Base-by-base conservation (phyloP, 2,113 vertebrate species). In the Rhineura floridana region DNA sequence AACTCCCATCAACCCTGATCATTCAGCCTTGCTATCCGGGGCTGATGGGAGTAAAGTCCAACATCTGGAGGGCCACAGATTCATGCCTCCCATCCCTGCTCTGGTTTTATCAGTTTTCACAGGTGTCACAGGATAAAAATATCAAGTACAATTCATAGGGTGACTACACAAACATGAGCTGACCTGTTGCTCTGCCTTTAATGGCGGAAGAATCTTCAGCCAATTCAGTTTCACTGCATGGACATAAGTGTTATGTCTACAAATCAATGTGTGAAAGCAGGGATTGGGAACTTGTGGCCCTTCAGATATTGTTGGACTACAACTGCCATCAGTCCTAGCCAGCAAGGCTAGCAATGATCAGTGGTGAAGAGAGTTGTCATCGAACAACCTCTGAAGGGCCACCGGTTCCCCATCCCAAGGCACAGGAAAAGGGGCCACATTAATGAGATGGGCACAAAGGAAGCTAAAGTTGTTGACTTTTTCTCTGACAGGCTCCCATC, bases 51-150 rank as follows among this genome's bases (percentile, higher is more conserved):
- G 21, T 59, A 19, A 19, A 59, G 55, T 59, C 55, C 55, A 59
- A 59, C 55, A 59, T 21, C 15, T 59, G 17, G 52, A 55, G 52
- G 55, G 55, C 17, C 55, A 59, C 19, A 59, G 55, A n/a, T n/a
- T n/a, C n/a, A n/a, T n/a, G n/a, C n/a, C n/a, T n/a, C n/a, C n/a
- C n/a, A n/a, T n/a, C n/a, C n/a, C n/a, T 70, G 3, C 12, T 3
- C 67, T 17, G 15, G 46, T 3, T 78, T 93, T 75, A 91, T 83
- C 84, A 88, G 84, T 87, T 50, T 67, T 87, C 84, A 83, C 77
- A 80, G 65, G 39, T 90, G 72, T 88, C 55, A 88, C 19, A 10
- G 79, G 59, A 62, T 87, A 17, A 76, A 82, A 91, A 93, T 81
- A 30, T n/a, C 39, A 82, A 25, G 6, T 59, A 82, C 23, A 12